Conservation (phyloP, 2,113 vertebrate genomes). For the Megaleporinus macrocephalus region DNA sequence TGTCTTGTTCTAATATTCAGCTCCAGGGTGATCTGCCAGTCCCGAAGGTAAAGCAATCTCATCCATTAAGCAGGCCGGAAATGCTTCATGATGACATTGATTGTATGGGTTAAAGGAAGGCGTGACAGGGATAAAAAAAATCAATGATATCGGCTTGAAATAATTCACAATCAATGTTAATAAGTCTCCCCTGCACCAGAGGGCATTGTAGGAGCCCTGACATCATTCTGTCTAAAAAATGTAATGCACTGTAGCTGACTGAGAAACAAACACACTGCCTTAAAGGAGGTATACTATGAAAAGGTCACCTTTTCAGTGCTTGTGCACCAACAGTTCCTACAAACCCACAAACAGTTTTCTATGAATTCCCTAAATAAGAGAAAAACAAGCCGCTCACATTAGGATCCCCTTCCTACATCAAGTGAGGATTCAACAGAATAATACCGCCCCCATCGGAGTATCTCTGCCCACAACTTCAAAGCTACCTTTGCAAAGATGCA, state of each 20-base stretch:
- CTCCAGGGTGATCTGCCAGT: background rate
- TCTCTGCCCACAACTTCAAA: no score
- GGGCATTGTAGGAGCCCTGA: constrained; percentile 24
- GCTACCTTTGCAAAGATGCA: no score
- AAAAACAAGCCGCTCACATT: no score
- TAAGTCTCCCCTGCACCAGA: constrained; percentile 33
- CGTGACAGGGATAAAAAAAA: constrained; percentile 46
- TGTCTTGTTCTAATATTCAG: background rate
- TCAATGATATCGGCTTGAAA: constrained; percentile 25
- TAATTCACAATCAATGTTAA: constrained; percentile 45
- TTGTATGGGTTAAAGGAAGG: constrained; percentile 50
- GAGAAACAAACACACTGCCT: background rate
- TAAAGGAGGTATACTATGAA: no score
- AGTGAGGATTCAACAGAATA: no score
- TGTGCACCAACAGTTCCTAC: no score
- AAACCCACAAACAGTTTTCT: no score
- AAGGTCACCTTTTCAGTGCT: no score
- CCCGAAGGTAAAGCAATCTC: background rate
- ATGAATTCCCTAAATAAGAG: no score
- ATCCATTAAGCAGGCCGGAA: constrained; percentile 7
- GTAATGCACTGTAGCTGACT: background rate
- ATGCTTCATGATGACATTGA: constrained; percentile 37
- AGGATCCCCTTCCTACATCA: no score
- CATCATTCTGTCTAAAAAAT: background rate
- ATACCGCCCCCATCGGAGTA: no score